Evolutionary conservation across 2,113 vertebrate species (phyloP), one percentile per base, ranked within the genome.

Genomic region (Trichomycterus rosablanca): DNA sequence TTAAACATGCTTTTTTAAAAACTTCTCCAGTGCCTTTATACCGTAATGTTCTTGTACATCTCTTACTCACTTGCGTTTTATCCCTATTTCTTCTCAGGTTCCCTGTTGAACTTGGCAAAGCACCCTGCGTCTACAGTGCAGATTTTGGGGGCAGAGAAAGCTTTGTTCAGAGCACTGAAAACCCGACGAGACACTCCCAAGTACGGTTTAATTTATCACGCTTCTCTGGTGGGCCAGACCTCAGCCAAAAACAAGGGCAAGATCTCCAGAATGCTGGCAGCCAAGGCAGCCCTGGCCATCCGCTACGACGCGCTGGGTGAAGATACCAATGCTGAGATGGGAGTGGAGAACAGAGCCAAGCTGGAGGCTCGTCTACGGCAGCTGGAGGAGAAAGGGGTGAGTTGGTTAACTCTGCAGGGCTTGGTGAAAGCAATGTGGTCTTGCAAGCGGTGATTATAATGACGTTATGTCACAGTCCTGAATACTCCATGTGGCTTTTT

Each of bases 41-140:
- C n/a, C n/a, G n/a, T n/a, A n/a, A n/a, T n/a, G n/a, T n/a, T n/a
- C n/a, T n/a, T n/a, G n/a, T n/a, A n/a, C n/a, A n/a, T n/a, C n/a
- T n/a, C n/a, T n/a, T n/a, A n/a, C n/a, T n/a, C n/a, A n/a, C n/a
- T n/a, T n/a, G n/a, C n/a, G n/a, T n/a, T n/a, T 16, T n/a, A n/a
- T 9, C 4, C 4, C n/a, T 10, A 0, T 18, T 18, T 54, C 11
- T 7, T 22, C 1, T 32, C 15, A 99, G 96, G 95, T 34, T 98
- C 94, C 22, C 87, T 99, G 37, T 75, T 98, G 80, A 99, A 98
- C 81, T 85, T 99, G 84, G 96, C 96, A 0, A 99, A 99, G 59
- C 95, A 99, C 62, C 95, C 96, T 0, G 94, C 95, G 37, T 99
- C 96, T 62, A 99, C 95, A 0, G 95, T 98, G 68, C 96, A 99